phyloP scores from a whole-genome alignment of 2,797 vertebrate genomes.

The Alosa sapidissima region DNA sequence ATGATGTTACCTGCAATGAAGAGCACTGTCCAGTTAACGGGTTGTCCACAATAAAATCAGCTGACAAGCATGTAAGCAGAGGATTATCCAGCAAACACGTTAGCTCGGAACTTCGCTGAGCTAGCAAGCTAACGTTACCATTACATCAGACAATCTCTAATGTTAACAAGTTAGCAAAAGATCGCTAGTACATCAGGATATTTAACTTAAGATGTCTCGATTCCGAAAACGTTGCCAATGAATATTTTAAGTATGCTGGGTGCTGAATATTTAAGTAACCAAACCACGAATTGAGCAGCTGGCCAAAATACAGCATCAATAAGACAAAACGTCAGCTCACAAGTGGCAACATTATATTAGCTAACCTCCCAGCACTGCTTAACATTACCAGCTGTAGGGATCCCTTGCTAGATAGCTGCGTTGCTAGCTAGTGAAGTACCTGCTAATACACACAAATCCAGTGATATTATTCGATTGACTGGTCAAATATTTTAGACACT shows the following conservation, averaged over 20 bases:
- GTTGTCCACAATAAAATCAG: background rate
- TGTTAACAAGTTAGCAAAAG: background rate
- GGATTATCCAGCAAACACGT: slow-evolving; percentile 7
- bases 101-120: background rate
- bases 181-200: background rate
- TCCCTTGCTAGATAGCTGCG: background rate
- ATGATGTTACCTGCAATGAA: slow-evolving; percentile 74
- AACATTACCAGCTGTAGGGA: background rate
- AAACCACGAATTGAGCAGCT: background rate
- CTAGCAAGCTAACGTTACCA: background rate
- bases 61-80: background rate
- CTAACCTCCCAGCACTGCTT: slow-evolving; percentile 6
- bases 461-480: background rate
- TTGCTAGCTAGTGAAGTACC: background rate
- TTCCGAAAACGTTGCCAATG: background rate
- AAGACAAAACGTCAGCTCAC: background rate
- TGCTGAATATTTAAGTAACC: background rate
- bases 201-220: background rate
- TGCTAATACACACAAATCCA: background rate
- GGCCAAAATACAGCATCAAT: slow-evolving; percentile 6
- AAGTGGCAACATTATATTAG: background rate
- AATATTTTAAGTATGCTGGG: background rate
- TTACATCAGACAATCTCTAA: slow-evolving; percentile 8
- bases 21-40: background rate
- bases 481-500: background rate